Base-by-base conservation (phyloP, 2,888 invertebrate genomes). In the Eilema depressum region DNA sequence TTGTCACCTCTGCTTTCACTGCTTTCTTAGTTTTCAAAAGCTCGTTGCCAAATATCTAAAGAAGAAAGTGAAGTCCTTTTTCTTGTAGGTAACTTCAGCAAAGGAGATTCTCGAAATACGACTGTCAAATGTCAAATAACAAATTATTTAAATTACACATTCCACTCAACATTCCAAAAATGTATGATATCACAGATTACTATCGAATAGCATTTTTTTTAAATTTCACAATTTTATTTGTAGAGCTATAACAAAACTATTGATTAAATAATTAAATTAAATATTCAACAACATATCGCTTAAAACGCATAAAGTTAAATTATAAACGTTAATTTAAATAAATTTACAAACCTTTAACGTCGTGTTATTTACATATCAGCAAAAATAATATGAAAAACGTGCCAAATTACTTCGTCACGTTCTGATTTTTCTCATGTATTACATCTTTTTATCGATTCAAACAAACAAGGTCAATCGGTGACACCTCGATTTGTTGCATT, bases 401-500 rank as follows among this genome's bases (percentile, higher is more conserved):
- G 66, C 25, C 2, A 69, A 73, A 70, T 66, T 37, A 63, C 56
- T 65, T 53, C 41, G 65, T 75, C 69, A 75, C 74, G 71, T 74
- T 70, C 57, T 63, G 30, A 33, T 60, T 70, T 75, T 64, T 63
- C 60, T 70, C 69, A 70, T 47, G 62, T 72, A 71, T n/a, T n/a
- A n/a, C n/a, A n/a, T 59, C 64, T 30, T n/a, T 60, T 41, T 53
- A 25, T 69, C 68, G 59, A 67, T 65, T 66, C 53, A 64, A 69
- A 70, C 63, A 63, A 69, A 71, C 81, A 81, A 80, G 77, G 82
- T 77, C 82, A 73, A 70, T 70, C 72, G 71, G 74, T 76, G 73
- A 67, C 83, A 76, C 70, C 71, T 57, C n/a, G 33, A 74, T 74
- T 83, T 65, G 57, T 60, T 74, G 70, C 71, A 76, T 72, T 70